A percentile compares a stretch with the other conserved stretches of the same genome.
Conservation (phyloP, 2,888 invertebrate species). For the Protophormia terraenovae region DNA sequence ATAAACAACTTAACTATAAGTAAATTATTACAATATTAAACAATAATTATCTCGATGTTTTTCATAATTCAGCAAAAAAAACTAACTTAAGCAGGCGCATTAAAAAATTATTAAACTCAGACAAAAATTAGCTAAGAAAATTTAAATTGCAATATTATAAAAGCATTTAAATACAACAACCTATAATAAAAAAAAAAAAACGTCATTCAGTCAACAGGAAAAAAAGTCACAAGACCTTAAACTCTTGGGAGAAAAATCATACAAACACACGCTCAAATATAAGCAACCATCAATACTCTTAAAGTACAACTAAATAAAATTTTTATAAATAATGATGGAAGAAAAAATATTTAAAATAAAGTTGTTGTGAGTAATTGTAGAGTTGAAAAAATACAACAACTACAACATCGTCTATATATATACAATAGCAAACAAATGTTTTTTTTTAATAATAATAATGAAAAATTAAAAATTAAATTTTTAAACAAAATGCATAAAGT, state of each 20-base stretch:
- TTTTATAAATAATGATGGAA: conserved; percentile 20
- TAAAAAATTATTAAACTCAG: background rate
- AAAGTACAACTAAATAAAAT: background rate
- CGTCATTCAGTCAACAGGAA: conserved; percentile 2
- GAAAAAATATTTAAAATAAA: conserved; percentile 55
- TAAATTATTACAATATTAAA: conserved; percentile 5
- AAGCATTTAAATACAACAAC: conserved; percentile 20
- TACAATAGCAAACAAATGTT: conserved; percentile 6
- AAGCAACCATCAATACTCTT: background rate
- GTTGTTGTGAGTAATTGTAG: conserved; percentile 49
- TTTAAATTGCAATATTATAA: background rate
- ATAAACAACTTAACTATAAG: background rate
- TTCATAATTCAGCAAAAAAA: conserved; percentile 11
- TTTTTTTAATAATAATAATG: conserved; percentile 1
- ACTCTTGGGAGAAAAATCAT: conserved; percentile 44
- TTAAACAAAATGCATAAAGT: conserved; percentile 1
- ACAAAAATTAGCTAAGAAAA: too few relatives aligned
- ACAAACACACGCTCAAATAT: background rate
- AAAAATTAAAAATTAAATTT: background rate
- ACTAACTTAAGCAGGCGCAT: background rate
- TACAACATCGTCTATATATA: background rate
- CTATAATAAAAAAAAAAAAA: conserved; percentile 23
- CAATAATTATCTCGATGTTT: conserved; percentile 8
- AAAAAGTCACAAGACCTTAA: conserved; percentile 67
- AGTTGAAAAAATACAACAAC: conserved; percentile 21